phyloP scores from a whole-genome alignment of 1,140 invertebrate genomes.

The Leptinotarsa undecemlineata region DNA sequence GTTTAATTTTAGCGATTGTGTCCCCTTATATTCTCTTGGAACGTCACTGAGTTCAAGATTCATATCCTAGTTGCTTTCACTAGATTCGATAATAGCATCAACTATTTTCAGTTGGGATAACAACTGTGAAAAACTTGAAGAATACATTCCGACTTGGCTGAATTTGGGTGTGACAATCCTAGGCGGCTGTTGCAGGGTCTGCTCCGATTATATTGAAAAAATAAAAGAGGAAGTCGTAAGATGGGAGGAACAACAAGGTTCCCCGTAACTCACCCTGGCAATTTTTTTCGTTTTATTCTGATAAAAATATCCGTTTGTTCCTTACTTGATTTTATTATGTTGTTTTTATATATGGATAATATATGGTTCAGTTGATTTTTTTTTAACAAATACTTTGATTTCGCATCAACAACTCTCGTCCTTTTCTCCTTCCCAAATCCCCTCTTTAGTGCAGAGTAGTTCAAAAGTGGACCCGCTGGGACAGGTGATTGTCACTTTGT shows the following conservation, averaged over 20 bases:
- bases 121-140: slow-evolving; percentile 1
- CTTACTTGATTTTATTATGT: background rate
- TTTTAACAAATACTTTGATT: background rate
- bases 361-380: background rate
- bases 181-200: background rate
- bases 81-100: background rate
- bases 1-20: too few species aligned
- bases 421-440: slow-evolving; percentile 43
- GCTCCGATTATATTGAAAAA: slow-evolving; percentile 1
- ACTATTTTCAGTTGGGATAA: background rate
- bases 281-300: too few species aligned
- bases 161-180: background rate
- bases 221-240: background rate
- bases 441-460: slow-evolving; percentile 42
- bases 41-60: background rate
- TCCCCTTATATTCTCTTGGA: too few species aligned
- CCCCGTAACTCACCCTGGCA: too few species aligned
- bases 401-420: slow-evolving; percentile 37
- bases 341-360: background rate
- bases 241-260: background rate
- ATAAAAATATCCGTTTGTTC: too few species aligned
- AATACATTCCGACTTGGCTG: background rate
- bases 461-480: slow-evolving; percentile 33
- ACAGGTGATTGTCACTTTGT: slow-evolving; percentile 45
- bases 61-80: background rate